Conservation (phyloP, 1,140 invertebrate species). For the Wiebesia pumilae region DNA sequence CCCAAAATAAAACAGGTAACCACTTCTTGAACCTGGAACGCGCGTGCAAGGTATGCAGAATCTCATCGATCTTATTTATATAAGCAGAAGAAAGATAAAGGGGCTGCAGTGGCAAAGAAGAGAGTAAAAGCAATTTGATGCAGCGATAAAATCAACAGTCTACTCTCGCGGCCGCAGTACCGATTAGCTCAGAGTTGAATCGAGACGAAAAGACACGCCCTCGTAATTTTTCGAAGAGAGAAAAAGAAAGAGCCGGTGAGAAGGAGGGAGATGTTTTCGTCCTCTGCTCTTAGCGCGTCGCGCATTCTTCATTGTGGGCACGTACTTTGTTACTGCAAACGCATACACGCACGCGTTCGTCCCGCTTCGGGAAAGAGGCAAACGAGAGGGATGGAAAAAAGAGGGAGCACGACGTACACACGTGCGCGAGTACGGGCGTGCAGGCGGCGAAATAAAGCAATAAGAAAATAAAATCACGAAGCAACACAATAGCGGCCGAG, state of each 20-base stretch:
- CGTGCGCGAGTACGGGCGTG: not conserved
- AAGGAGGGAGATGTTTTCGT: not conserved
- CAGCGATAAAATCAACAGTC: conserved; percentile 23
- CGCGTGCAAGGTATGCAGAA: not conserved
- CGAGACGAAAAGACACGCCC: conserved; percentile 40
- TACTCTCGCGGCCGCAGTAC: not conserved
- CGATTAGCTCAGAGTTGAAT: conserved; percentile 4
- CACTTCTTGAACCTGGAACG: too few relatives aligned
- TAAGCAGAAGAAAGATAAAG: not conserved
- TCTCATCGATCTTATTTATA: too few relatives aligned
- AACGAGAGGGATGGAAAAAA: not conserved
- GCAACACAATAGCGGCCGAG: conserved; percentile 58
- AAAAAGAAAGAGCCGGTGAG: not conserved
- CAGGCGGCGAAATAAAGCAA: conserved; percentile 64
- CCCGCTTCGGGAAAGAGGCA: not conserved
- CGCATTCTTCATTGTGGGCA: conserved; percentile 34
- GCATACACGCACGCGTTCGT: not conserved
- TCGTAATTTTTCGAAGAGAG: conserved; percentile 26
- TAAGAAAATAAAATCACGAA: conserved; percentile 68
- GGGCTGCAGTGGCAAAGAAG: not conserved
- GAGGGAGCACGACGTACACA: not conserved
- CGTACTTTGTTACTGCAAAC: conserved; percentile 20
- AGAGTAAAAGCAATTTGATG: conserved; percentile 27
- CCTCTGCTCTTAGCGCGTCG: not conserved
- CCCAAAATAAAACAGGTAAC: too few relatives aligned